Percentiles rank a stretch among this genome's conserved stretches.
These are phyloP conservation scores for Limosa lapponica DNA, from an alignment of 2,797 vertebrate genomes.

Conservation along the genomic window DNA sequence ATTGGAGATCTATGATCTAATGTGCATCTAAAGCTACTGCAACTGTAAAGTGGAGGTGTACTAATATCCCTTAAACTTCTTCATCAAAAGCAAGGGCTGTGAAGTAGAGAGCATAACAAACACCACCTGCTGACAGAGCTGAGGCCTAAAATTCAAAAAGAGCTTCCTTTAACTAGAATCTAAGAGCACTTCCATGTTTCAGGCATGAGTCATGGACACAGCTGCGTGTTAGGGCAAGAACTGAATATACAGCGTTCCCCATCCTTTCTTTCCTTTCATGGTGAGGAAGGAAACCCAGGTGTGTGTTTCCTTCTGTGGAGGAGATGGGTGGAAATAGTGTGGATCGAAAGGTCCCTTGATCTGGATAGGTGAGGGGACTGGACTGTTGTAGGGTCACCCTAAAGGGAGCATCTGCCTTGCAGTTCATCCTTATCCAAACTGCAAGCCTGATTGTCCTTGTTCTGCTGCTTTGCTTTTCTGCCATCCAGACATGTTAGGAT, in stretches of 20 bases:
- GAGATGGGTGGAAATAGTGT: neutral
- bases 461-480: neutral
- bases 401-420: neutral
- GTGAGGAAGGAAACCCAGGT: neutral
- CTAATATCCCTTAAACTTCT: neutral
- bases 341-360: neutral
- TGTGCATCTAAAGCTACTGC: neutral
- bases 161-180: neutral
- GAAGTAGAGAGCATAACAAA: neutral
- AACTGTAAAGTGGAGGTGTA: neutral
- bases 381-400: neutral
- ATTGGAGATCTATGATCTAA: neutral
- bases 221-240: neutral
- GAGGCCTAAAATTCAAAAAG: neutral
- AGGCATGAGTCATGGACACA: neutral
- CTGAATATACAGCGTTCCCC: neutral
- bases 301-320: too few relatives aligned
- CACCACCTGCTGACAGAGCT: neutral
- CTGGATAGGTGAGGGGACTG: neutral
- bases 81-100: neutral
- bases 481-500: neutral
- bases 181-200: neutral
- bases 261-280: neutral
- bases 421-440: neutral
- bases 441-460: neutral